Evolutionary conservation across 2,888 invertebrate genomes (phyloP).

Genomic region (Tribolium freemani): DNA sequence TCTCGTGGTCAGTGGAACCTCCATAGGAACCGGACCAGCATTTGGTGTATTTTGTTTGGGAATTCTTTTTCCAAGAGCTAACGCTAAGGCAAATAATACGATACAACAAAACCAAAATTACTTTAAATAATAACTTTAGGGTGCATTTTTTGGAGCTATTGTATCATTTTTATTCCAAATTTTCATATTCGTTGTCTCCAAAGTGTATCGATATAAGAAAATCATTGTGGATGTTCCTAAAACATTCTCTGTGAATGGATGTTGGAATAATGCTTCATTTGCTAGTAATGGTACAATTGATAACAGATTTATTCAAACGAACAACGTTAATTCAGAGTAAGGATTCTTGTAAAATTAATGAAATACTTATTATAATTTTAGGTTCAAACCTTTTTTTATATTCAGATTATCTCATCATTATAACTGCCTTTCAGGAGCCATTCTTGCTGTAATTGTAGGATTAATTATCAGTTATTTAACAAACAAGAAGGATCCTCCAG

Average conservation of each 20-base stretch:
- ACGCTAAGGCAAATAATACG: too few species aligned
- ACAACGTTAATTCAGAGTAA: too few species aligned
- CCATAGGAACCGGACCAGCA: too few species aligned
- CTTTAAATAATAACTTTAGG: slow-evolving; percentile 40
- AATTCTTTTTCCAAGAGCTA: too few species aligned
- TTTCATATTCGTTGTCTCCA: slow-evolving; percentile 47
- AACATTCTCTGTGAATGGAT: slow-evolving; percentile 54
- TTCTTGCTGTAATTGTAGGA: slow-evolving; percentile 73
- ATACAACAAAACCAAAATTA: not conserved
- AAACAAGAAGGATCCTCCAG: too few species aligned
- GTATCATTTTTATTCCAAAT: slow-evolving; percentile 41
- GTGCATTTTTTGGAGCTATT: slow-evolving; percentile 53
- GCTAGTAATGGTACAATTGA: too few species aligned
- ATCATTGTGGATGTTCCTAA: slow-evolving; percentile 46
- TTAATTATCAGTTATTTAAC: too few species aligned
- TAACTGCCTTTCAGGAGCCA: slow-evolving; percentile 76
- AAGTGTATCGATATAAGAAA: slow-evolving; percentile 52
- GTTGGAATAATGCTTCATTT: slow-evolving; percentile 37
- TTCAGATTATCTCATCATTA: slow-evolving; percentile 79
- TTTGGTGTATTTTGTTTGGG: too few species aligned
- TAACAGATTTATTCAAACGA: too few species aligned
- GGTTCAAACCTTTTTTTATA: not conserved
- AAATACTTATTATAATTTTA: not conserved
- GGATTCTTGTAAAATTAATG: too few species aligned
- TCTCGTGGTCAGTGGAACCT: too few species aligned